Evolutionary conservation across 2,113 vertebrate genomes (phyloP), one percentile per base, ranked within the genome.

Genomic region (Amphiprion percula): DNA sequence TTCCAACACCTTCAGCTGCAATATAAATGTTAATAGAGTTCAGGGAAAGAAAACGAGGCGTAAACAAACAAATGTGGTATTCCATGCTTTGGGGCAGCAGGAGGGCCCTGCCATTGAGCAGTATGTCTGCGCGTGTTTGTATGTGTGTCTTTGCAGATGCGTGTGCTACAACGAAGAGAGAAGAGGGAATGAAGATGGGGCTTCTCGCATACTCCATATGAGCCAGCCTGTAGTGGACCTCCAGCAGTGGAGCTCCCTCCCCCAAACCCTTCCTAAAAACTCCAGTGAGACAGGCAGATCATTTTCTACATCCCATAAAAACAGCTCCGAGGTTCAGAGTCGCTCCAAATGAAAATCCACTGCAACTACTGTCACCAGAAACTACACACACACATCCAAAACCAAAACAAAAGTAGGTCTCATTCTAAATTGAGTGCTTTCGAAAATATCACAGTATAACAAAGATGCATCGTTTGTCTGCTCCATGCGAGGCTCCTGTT

Each of bases 11-110:
- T 93, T 94, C 91, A 90, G 91, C 92, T 91, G 91, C 93, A 94
- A 94, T 95, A 94, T 94, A 95, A 95, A 95, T 95, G 94, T 95
- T 95, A 95, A 95, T 94, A 91, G 93, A 93, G 94, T 94, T 94
- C 93, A 94, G 92, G 87, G 85, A 86, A 91, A 92, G 90, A 91
- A 92, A 93, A 93, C 85, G 79, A 92, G 88, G 88, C 89, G 89
- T 92, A 94, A 94, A 94, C 92, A 94, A 94, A 94, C 92, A 92
- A 93, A 94, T 92, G 91, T 91, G 87, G 85, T 90, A 85, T 91
- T 91, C 92, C 88, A 87, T 90, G 90, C 85, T 90, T 91, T 83
- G 88, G 90, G 90, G 89, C 90, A 88, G 90, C 85, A 62, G 90
- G 91, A 88, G 90, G 86, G 88, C 83, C 72, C 87, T 88, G 90